These are phyloP conservation scores for Pseudopleuronectes americanus DNA, from an alignment of 2,797 vertebrate species.

Conservation along the genomic window DNA sequence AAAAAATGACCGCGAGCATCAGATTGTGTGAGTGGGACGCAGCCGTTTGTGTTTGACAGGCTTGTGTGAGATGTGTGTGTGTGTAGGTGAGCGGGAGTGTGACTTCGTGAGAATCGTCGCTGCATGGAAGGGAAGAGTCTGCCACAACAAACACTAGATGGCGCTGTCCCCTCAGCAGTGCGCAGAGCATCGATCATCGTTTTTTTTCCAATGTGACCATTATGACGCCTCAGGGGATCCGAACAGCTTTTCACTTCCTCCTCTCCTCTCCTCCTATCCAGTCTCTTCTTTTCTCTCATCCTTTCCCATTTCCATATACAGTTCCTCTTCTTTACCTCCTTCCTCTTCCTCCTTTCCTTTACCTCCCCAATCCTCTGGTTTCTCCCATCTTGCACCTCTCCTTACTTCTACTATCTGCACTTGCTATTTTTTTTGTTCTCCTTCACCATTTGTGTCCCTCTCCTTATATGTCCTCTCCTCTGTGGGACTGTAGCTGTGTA, in stretches of 20 bases:
- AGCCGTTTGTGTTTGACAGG: neutral
- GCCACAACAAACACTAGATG: constrained; percentile 47
- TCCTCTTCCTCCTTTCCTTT: neutral
- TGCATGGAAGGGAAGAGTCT: neutral
- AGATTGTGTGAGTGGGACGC: constrained; percentile 39
- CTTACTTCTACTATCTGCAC: neutral
- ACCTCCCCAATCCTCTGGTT: neutral
- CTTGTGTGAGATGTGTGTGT: neutral
- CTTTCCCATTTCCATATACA: neutral
- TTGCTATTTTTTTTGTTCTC: neutral
- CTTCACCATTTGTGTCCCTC: neutral
- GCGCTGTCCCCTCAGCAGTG: constrained; percentile 45
- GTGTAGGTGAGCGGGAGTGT: constrained; percentile 19
- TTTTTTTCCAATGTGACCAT: constrained; percentile 5
- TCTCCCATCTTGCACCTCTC: neutral
- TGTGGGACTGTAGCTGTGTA: constrained; percentile 66
- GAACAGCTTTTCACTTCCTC: constrained; percentile 1
- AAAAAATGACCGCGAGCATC: constrained; percentile 50
- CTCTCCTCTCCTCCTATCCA: neutral
- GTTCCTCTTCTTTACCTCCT: neutral
- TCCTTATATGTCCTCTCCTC: constrained; percentile 20
- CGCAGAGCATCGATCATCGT: neutral
- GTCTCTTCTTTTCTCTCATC: neutral
- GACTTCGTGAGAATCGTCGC: neutral
- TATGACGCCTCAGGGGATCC: constrained; percentile 13